phyloP scores from a whole-genome alignment of 2,888 invertebrate species.

The Yponomeuta evonymella region DNA sequence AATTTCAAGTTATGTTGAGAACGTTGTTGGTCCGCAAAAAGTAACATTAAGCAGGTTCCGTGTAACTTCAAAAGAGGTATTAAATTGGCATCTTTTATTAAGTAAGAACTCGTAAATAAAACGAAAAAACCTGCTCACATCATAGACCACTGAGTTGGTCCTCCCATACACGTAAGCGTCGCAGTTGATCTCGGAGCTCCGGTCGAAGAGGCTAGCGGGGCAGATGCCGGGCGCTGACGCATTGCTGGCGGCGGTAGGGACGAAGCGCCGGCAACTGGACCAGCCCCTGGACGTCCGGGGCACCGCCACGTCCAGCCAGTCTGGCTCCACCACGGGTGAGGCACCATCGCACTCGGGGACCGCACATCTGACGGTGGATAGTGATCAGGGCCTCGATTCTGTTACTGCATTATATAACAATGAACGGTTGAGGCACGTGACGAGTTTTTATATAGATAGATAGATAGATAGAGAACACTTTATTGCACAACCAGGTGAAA shows the following conservation, averaged over 20 bases:
- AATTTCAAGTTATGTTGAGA: too few relatives aligned
- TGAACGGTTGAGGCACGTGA: too few relatives aligned
- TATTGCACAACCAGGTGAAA: too few relatives aligned
- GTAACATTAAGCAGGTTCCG: too few relatives aligned
- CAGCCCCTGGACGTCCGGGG: conserved; percentile 45
- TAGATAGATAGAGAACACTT: too few relatives aligned
- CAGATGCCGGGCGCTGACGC: conserved; percentile 32
- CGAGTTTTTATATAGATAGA: too few relatives aligned
- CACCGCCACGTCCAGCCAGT: conserved; percentile 64
- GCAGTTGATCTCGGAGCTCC: conserved; percentile 30
- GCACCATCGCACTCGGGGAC: conserved; percentile 68
- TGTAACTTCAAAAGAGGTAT: too few relatives aligned
- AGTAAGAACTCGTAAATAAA: too few relatives aligned
- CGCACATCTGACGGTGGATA: conserved; percentile 49
- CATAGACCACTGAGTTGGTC: conserved; percentile 55
- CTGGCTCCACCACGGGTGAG: conserved; percentile 40
- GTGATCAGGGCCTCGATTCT: too few relatives aligned
- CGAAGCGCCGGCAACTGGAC: conserved; percentile 64
- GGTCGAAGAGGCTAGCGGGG: conserved; percentile 43
- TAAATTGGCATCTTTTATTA: too few relatives aligned
- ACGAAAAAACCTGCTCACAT: conserved; percentile 35
- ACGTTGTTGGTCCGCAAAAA: too few relatives aligned
- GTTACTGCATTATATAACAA: too few relatives aligned
- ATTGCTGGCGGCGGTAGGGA: conserved; percentile 27
- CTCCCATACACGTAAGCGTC: conserved; percentile 49